Evolutionary conservation across 2,888 invertebrate species (phyloP).

Genomic region (Epirrita christyi): DNA sequence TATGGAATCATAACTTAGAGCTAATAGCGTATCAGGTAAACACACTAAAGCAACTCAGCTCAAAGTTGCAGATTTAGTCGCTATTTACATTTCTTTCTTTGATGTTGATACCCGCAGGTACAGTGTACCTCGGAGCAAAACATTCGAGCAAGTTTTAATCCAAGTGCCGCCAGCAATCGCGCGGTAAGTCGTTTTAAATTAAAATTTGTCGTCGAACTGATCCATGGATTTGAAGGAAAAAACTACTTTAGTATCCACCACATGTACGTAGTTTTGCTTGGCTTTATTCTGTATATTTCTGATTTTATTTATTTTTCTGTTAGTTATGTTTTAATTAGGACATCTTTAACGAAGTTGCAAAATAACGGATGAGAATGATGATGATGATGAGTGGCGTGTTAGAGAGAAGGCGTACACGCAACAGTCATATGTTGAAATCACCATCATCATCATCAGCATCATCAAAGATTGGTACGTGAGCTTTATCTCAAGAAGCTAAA

Average conservation of each 20-base stretch:
- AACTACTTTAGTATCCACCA: constrained; percentile 44
- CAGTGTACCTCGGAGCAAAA: constrained; percentile 53
- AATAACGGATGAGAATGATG: too few relatives aligned
- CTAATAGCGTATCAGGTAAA: too few relatives aligned
- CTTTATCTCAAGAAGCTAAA: too few relatives aligned
- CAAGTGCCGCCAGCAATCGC: constrained; percentile 61
- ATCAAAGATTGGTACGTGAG: too few relatives aligned
- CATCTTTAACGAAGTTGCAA: too few relatives aligned
- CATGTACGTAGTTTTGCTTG: constrained; percentile 41
- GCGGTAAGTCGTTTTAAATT: constrained; percentile 76
- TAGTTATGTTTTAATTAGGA: too few relatives aligned
- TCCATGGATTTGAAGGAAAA: constrained; percentile 57
- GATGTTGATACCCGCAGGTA: constrained; percentile 45
- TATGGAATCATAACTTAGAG: too few relatives aligned
- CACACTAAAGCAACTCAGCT: constrained; percentile 16
- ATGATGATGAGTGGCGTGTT: too few relatives aligned
- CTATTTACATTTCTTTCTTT: constrained; percentile 50
- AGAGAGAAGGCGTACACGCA: too few relatives aligned
- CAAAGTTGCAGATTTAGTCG: constrained; percentile 38
- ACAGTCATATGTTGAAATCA: too few relatives aligned
- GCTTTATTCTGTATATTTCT: neutral
- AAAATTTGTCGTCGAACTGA: constrained; percentile 64
- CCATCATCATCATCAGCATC: too few relatives aligned
- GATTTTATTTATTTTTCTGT: too few relatives aligned
- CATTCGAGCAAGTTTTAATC: constrained; percentile 67